Evolutionary conservation across 2,888 invertebrate species (phyloP).

Genomic region (Branchinecta sandiegonensis): DNA sequence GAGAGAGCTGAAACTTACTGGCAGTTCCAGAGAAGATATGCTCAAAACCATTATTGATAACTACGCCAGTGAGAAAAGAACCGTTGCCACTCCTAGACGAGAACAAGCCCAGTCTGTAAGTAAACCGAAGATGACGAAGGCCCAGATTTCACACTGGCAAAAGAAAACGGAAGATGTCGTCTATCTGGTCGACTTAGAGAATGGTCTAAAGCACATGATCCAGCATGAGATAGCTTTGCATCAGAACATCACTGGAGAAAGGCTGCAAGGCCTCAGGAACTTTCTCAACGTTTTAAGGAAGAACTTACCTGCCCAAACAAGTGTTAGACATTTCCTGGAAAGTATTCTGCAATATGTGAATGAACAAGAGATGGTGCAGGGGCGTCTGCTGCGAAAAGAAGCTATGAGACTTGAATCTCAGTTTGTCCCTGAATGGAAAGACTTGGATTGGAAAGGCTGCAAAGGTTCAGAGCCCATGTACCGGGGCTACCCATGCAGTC

Average conservation of each 20-base stretch:
- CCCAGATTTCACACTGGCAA: too few relatives aligned
- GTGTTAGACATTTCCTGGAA: slow-evolving; percentile 45
- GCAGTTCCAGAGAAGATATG: neutral
- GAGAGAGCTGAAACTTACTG: neutral
- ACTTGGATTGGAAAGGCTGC: slow-evolving; percentile 57
- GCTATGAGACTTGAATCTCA: slow-evolving; percentile 22
- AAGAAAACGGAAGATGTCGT: slow-evolving; percentile 40
- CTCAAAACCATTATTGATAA: neutral
- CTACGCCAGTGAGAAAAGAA: neutral
- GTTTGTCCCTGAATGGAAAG: slow-evolving; percentile 28
- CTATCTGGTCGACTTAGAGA: slow-evolving; percentile 75
- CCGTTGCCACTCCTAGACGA: neutral
- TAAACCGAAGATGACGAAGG: neutral
- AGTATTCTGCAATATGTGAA: slow-evolving; percentile 37
- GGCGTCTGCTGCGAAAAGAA: slow-evolving; percentile 34
- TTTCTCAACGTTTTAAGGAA: slow-evolving; percentile 55
- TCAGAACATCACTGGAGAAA: slow-evolving; percentile 52
- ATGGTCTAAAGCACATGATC: slow-evolving; percentile 62
- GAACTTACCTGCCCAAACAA: slow-evolving; percentile 54
- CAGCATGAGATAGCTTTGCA: slow-evolving; percentile 64
- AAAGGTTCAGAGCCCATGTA: slow-evolving; percentile 55
- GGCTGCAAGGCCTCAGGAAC: slow-evolving; percentile 53
- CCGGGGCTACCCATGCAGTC: slow-evolving; percentile 81
- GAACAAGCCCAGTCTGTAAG: neutral
- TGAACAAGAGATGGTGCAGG: slow-evolving; percentile 29